Percentiles rank a stretch among this genome's conserved stretches.
Conservation (phyloP, 2,113 vertebrate genomes). For the Recurvirostra avosetta region DNA sequence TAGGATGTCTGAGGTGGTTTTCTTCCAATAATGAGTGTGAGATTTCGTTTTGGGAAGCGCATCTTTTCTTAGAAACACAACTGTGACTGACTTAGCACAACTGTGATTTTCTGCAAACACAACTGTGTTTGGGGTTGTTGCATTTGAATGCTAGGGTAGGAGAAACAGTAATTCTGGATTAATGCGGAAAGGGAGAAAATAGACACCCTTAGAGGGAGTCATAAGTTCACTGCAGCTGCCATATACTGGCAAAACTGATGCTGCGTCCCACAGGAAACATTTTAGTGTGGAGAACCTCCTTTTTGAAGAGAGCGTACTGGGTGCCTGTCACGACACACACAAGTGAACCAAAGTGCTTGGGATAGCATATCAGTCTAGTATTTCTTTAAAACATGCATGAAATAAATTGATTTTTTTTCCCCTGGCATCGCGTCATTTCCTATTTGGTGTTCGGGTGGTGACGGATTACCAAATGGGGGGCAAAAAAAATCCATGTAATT, state of each 20-base stretch:
- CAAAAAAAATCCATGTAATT: background rate
- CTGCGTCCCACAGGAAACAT: background rate
- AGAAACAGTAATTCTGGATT: constrained; percentile 47
- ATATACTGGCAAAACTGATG: background rate
- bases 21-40: background rate
- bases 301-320: background rate
- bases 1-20: background rate
- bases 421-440: background rate
- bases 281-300: background rate
- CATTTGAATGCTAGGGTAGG: background rate
- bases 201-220: background rate
- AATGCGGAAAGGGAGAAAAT: background rate
- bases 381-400: background rate
- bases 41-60: background rate
- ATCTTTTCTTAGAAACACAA: constrained; percentile 24
- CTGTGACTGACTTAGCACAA: background rate
- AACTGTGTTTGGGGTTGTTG: constrained; percentile 41
- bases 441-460: background rate
- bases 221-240: background rate
- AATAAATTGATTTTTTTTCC: background rate
- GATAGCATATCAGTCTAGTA: background rate
- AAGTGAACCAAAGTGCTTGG: background rate
- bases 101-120: constrained; percentile 43
- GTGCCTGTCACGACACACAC: background rate
- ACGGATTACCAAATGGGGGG: background rate